Conservation (phyloP, 2,797 vertebrate species). For the Hyperoplus immaculatus region DNA sequence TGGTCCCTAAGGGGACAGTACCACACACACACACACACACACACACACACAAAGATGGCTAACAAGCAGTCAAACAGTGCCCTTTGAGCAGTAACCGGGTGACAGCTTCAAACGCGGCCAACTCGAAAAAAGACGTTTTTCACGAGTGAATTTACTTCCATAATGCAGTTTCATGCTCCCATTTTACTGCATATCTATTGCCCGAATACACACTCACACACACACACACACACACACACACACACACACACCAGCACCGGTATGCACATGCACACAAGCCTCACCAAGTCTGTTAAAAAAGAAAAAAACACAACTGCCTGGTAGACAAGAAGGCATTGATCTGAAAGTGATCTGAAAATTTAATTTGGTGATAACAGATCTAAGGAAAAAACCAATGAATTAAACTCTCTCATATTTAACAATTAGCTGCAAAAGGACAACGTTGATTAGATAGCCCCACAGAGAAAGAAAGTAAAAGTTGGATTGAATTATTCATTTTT, state of each 20-base stretch:
- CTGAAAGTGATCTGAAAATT: conserved; percentile 23
- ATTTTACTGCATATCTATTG: conserved; percentile 32
- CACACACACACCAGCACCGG: background rate
- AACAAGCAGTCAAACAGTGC: conserved; percentile 73
- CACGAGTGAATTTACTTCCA: conserved; percentile 65
- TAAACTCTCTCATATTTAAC: conserved; percentile 59
- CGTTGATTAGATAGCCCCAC: conserved; percentile 46
- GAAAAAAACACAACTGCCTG: conserved; percentile 7
- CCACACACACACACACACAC: conserved; percentile 39
- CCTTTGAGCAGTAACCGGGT: conserved; percentile 72
- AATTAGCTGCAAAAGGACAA: conserved; percentile 52
- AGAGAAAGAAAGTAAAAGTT: conserved; percentile 20
- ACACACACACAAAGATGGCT: conserved; percentile 54
- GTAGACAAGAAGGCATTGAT: conserved; percentile 15
- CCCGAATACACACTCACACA: conserved; percentile 1
- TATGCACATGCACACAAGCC: background rate
- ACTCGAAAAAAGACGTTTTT: conserved; percentile 57
- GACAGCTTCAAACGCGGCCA: conserved; percentile 73
- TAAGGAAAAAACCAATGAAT: conserved; percentile 52
- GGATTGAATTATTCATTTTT: conserved; percentile 74
- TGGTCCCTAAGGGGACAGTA: conserved; percentile 59
- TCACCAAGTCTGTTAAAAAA: conserved; percentile 4
- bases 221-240: conserved; percentile 10
- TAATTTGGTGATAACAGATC: conserved; percentile 62
- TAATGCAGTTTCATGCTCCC: conserved; percentile 61